Percentiles rank a stretch among this genome's conserved stretches.
phyloP scores from a whole-genome alignment of 2,113 vertebrate genomes.

The Myrmecophaga tridactyla region DNA sequence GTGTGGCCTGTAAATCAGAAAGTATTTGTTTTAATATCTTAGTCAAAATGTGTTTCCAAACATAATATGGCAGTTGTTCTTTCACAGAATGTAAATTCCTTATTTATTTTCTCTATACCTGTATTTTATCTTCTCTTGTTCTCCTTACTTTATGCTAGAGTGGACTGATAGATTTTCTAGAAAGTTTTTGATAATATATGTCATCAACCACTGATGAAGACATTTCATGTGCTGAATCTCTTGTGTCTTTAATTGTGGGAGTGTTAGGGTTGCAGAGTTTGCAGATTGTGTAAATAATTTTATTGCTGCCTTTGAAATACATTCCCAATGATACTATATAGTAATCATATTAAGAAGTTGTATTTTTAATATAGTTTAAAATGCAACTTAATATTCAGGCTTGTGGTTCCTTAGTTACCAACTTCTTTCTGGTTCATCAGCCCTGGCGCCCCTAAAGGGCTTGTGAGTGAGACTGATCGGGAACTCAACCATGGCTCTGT shows the following conservation, averaged over 20 bases:
- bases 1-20: conserved; percentile 33
- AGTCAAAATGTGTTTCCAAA: conserved; percentile 60
- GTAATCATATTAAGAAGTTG: neutral
- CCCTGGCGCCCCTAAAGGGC: neutral
- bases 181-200: neutral
- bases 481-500: neutral
- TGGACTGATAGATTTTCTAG: neutral
- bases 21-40: conserved; percentile 44
- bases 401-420: neutral
- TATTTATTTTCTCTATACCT: neutral
- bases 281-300: neutral
- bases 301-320: neutral
- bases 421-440: neutral
- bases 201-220: neutral
- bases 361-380: neutral
- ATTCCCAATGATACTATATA: neutral
- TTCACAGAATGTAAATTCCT: neutral
- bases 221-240: neutral
- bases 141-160: neutral
- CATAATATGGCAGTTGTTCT: neutral
- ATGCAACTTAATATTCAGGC: neutral
- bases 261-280: neutral
- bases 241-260: neutral
- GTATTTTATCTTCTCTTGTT: conserved; percentile 9
- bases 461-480: neutral